These are phyloP conservation scores for Drosophila carrolli DNA, from an alignment of 1,140 invertebrate species.

Conservation along the genomic window DNA sequence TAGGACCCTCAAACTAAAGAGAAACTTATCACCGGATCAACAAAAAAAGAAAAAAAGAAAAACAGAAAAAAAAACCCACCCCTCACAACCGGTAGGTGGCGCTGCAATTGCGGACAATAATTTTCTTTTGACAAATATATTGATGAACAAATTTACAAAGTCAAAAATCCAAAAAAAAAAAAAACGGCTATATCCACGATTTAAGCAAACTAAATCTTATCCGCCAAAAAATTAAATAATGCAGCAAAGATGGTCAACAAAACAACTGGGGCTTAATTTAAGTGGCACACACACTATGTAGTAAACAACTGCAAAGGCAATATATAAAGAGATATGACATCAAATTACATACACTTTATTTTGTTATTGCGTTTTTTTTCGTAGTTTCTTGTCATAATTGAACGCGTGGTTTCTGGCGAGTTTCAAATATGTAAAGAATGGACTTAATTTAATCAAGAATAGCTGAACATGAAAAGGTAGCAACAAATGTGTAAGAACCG, in stretches of 20 bases:
- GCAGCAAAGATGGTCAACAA: conserved; percentile 4
- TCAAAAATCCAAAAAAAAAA: conserved; percentile 4
- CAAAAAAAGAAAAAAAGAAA: not conserved
- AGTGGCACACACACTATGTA: not conserved
- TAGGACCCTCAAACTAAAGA: no score
- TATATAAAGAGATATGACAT: not conserved
- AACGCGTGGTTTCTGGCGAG: conserved; percentile 5
- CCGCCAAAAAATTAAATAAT: not conserved
- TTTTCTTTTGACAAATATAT: conserved; percentile 35
- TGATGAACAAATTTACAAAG: conserved; percentile 24
- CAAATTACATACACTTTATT: not conserved
- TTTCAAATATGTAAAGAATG: not conserved
- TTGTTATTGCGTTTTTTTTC: conserved; percentile 4
- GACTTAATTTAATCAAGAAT: not conserved
- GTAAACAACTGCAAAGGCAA: not conserved
- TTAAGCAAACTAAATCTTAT: conserved; percentile 3
- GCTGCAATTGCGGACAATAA: conserved; percentile 54
- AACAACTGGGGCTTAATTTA: not conserved
- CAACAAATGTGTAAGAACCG: not conserved
- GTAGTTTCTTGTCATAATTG: not conserved
- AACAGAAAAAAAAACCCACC: not conserved
- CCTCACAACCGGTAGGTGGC: not conserved
- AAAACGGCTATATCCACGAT: not conserved
- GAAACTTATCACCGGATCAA: not conserved
- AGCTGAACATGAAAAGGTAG: not conserved